Conservation (phyloP, 2,113 vertebrate species). For the Carassius carassius region DNA sequence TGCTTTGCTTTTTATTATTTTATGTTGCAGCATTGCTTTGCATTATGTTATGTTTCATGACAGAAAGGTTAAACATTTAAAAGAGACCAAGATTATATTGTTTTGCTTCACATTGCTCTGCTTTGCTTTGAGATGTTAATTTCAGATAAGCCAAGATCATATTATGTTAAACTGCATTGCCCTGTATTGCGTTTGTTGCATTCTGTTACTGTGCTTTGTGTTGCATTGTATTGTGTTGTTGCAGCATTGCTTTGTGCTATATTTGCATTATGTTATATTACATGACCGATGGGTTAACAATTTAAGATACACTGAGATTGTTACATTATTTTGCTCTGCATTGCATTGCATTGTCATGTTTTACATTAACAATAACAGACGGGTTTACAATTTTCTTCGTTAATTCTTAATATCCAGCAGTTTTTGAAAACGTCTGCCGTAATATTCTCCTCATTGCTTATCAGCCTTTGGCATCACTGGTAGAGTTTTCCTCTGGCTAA, state of each 20-base stretch:
- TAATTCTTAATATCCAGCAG: neutral
- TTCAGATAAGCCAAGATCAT: neutral
- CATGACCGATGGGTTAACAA: neutral
- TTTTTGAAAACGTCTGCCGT: neutral
- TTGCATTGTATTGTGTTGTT: neutral
- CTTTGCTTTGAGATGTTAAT: neutral
- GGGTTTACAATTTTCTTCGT: neutral
- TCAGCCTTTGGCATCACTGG: conserved; percentile 7
- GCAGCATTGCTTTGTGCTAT: neutral
- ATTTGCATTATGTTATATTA: neutral
- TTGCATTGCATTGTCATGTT: neutral
- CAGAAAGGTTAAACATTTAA: neutral
- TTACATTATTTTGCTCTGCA: neutral
- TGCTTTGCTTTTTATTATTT: neutral
- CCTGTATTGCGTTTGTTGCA: neutral
- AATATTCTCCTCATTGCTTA: neutral
- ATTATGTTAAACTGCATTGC: neutral
- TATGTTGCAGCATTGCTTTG: neutral
- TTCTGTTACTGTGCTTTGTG: neutral
- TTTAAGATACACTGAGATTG: neutral
- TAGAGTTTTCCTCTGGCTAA: conserved; percentile 11
- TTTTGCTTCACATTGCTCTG: neutral
- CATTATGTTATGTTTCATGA: neutral
- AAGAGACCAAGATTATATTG: neutral
- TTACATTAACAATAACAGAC: neutral